Percentiles rank a stretch among this genome's conserved stretches.
Conservation (phyloP, 1,140 invertebrate genomes). For the Panagrolaimus sp. region DNA sequence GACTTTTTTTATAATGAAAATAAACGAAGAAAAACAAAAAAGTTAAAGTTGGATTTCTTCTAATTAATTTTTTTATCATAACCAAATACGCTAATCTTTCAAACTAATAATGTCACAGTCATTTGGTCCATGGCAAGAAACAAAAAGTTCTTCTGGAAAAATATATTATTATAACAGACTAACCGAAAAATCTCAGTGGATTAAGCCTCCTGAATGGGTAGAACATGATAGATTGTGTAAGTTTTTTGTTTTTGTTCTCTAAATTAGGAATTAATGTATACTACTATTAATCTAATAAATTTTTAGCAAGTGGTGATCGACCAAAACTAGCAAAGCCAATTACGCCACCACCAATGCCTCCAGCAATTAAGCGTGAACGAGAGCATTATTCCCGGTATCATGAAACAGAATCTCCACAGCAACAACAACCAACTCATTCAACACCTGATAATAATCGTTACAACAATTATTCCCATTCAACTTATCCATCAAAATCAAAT, state of each 20-base stretch:
- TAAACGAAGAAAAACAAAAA: too few relatives aligned
- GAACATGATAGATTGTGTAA: not conserved
- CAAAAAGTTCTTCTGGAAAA: not conserved
- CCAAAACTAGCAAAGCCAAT: not conserved
- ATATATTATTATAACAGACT: conserved; percentile 42
- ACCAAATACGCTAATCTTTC: too few relatives aligned
- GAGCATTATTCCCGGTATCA: not conserved
- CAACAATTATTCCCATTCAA: not conserved
- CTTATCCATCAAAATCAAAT: not conserved
- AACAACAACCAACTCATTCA: not conserved
- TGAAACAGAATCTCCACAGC: not conserved
- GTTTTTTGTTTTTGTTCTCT: not conserved
- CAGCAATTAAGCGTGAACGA: not conserved
- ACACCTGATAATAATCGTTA: not conserved
- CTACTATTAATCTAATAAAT: not conserved
- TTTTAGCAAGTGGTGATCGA: not conserved
- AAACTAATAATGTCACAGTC: too few relatives aligned
- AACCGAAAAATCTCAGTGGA: conserved; percentile 44
- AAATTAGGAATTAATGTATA: not conserved
- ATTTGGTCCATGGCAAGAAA: conserved; percentile 15
- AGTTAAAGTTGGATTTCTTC: too few relatives aligned
- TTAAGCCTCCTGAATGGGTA: conserved; percentile 42
- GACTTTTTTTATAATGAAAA: too few relatives aligned
- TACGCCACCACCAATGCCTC: conserved; percentile 4
- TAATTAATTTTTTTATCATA: too few relatives aligned